These are phyloP conservation scores for Neolamprologus multifasciatus DNA, from an alignment of 2,797 vertebrate species.

Conservation along the genomic window DNA sequence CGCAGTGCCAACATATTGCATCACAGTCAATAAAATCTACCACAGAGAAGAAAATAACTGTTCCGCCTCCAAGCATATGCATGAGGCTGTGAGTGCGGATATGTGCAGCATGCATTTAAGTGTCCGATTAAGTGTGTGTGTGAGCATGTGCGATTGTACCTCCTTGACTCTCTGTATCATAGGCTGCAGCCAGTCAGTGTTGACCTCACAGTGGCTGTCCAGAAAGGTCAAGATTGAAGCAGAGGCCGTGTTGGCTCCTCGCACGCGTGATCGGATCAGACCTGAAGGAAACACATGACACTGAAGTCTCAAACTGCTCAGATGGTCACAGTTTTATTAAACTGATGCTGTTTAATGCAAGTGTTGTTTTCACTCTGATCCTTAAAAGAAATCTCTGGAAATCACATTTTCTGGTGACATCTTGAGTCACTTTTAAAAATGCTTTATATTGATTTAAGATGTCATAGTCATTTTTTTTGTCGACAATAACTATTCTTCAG, in stretches of 20 bases:
- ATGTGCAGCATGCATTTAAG: background rate
- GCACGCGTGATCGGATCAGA: constrained; percentile 93
- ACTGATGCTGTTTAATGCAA: background rate
- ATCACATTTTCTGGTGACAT: background rate
- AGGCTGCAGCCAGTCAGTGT: constrained; percentile 94
- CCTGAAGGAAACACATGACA: constrained; percentile 64
- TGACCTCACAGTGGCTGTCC: constrained; percentile 98
- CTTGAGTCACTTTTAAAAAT: background rate
- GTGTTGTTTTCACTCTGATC: background rate
- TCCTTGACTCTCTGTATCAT: constrained; percentile 96
- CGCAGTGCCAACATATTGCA: background rate
- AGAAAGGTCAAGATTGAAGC: constrained; percentile 91
- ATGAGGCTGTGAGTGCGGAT: background rate
- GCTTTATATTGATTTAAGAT: background rate
- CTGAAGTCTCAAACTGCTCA: background rate
- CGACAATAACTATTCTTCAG: background rate
- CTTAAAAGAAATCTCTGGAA: background rate
- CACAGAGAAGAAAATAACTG: background rate
- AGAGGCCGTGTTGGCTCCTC: constrained; percentile 85
- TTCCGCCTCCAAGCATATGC: background rate
- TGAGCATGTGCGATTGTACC: constrained; percentile 64
- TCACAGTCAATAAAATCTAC: constrained; percentile 15
- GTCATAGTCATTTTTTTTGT: background rate
- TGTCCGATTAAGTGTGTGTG: constrained; percentile 10
- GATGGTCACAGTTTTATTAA: background rate